These are phyloP conservation scores for Clostera curtula DNA, from an alignment of 2,888 invertebrate species.

Conservation along the genomic window DNA sequence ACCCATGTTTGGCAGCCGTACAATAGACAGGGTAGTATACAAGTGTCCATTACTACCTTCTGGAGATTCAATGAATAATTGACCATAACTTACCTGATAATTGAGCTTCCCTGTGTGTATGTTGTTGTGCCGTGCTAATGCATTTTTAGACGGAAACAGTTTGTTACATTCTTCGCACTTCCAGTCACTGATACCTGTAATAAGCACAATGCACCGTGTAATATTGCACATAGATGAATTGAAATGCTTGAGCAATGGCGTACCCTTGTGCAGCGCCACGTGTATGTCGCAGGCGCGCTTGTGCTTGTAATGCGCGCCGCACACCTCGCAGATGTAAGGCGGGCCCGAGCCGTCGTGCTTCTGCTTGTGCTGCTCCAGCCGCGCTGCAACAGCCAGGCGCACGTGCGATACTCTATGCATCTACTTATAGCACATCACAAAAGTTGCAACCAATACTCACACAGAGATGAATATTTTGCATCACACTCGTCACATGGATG, in stretches of 20 bases:
- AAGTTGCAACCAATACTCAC: constrained; percentile 30
- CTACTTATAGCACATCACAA: too few relatives aligned
- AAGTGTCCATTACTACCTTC: too few relatives aligned
- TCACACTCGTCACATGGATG: constrained; percentile 59
- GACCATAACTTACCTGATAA: constrained; percentile 68
- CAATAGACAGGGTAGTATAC: too few relatives aligned
- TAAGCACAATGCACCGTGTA: not conserved
- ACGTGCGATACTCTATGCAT: too few relatives aligned
- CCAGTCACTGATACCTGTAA: constrained; percentile 74
- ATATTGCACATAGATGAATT: not conserved
- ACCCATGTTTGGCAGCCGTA: too few relatives aligned
- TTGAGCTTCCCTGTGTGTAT: constrained; percentile 77
- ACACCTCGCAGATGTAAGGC: constrained; percentile 72
- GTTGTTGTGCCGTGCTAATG: constrained; percentile 75
- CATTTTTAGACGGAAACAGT: constrained; percentile 77
- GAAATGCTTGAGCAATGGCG: constrained; percentile 1
- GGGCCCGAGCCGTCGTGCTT: constrained; percentile 64
- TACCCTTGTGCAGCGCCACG: constrained; percentile 74
- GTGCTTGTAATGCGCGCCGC: constrained; percentile 77
- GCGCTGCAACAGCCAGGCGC: constrained; percentile 31
- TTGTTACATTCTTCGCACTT: constrained; percentile 76
- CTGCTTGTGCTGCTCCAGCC: constrained; percentile 53
- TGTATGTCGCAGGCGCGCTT: constrained; percentile 77
- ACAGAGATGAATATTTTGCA: constrained; percentile 50
- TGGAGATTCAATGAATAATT: too few relatives aligned